phyloP scores from a whole-genome alignment of 2,888 invertebrate genomes.

The Tribolium freemani region DNA sequence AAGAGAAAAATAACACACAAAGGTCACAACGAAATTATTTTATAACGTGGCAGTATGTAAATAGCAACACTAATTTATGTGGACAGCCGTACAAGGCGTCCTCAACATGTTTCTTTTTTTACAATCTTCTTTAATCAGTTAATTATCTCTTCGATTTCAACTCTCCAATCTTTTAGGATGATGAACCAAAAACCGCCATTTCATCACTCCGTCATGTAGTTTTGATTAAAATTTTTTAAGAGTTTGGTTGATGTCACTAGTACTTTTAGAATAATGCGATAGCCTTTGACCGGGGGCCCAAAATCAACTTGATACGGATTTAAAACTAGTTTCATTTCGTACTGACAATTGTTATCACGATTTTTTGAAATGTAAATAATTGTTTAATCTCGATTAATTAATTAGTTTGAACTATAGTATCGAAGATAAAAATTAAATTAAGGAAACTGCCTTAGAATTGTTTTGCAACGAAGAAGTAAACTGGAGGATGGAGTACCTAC shows the following conservation, averaged over 20 bases:
- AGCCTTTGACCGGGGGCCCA: conserved; percentile 19
- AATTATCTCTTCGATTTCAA: conserved; percentile 10
- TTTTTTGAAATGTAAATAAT: too few species aligned
- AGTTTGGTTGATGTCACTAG: conserved; percentile 27
- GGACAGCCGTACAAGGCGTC: conserved; percentile 16
- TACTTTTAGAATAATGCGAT: conserved; percentile 35
- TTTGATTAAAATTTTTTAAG: conserved; percentile 12
- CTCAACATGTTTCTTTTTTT: conserved; percentile 21
- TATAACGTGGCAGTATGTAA: conserved; percentile 34
- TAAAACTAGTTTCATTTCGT: not conserved
- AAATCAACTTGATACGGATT: conserved; percentile 3
- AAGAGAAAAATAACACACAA: conserved; percentile 33
- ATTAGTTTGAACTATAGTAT: too few species aligned
- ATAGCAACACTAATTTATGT: conserved; percentile 21
- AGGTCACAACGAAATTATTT: conserved; percentile 38
- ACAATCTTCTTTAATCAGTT: conserved; percentile 22
- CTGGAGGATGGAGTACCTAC: too few species aligned
- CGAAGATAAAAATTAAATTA: too few species aligned
- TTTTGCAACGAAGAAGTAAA: too few species aligned
- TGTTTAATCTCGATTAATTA: too few species aligned
- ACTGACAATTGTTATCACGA: too few species aligned
- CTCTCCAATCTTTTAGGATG: conserved; percentile 3
- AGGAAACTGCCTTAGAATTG: too few species aligned
- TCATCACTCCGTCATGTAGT: conserved; percentile 19
- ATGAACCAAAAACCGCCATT: conserved; percentile 28